Conservation (phyloP, 1,140 invertebrate genomes). For the Atta colombica region DNA sequence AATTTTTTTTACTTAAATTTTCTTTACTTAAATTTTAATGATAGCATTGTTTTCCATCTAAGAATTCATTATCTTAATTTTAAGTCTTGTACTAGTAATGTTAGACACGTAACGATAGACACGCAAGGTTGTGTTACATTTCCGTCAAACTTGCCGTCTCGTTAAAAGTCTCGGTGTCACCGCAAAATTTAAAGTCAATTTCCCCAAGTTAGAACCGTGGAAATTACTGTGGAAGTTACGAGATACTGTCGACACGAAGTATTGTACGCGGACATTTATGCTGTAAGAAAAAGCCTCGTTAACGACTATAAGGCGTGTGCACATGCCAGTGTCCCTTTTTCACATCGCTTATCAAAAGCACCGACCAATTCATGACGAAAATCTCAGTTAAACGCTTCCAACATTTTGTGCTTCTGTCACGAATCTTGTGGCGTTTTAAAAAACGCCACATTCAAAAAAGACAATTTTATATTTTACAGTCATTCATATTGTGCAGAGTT, state of each 20-base stretch:
- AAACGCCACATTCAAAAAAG: not conserved
- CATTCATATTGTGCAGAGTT: not conserved
- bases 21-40: not conserved
- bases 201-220: constrained; percentile 28
- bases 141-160: not conserved
- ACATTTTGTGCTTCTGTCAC: not conserved
- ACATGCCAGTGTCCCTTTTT: constrained; percentile 22
- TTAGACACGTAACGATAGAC: not conserved
- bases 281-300: constrained; percentile 50
- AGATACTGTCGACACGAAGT: constrained; percentile 43
- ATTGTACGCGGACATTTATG: constrained; percentile 32
- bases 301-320: not conserved
- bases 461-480: not conserved
- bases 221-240: constrained; percentile 52
- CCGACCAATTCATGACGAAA: not conserved
- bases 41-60: not conserved
- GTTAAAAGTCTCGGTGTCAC: not conserved
- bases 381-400: constrained; percentile 8
- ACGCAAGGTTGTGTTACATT: constrained; percentile 1
- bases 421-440: not conserved
- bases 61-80: not conserved
- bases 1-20: not conserved
- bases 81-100: not conserved
- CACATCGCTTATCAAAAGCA: constrained; percentile 5
- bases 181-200: constrained; percentile 27